Base-by-base conservation (phyloP, 1,140 invertebrate species). In the Scaptomyza montana region DNA sequence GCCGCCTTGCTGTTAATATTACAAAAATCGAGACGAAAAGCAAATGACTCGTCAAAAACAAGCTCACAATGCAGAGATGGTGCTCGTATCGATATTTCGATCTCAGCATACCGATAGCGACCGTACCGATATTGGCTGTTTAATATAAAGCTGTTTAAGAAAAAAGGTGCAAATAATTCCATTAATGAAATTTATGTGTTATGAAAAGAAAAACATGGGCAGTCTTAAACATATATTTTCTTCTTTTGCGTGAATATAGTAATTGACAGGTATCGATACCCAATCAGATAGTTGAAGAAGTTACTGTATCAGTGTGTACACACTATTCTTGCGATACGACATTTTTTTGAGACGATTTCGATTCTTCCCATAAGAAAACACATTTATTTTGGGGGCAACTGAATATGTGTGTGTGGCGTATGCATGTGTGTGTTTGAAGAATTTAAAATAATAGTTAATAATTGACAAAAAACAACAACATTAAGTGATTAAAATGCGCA, bases 11-110 rank as follows among this genome's bases (percentile, higher is more conserved):
- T 55, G 21, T 19, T 36, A 28, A 68, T 61, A 43, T 54, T 55
- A 47, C 25, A 49, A 41, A 77, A 57, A 54, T 45, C 41, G 60
- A 59, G 51, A 43, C 57, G 39, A 80, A 80, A 87, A 57, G 39
- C 33, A 74, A 74, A 84, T 87, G 82, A 87, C 82, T 87, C 72
- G 82, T 82, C 82, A 87, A 87, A 86, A 87, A 87, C 82, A 87
- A 89, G 79, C 47, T 60, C 21, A 53, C n/a, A 3, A 25, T 30
- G 16, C 21, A 41, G 36, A 47, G 53, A 30, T 43, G 30, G 36
- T 30, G 21, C 12, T 56, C 8, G 9, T 47, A 55, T 50, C 59
- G 46, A 69, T 30, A 41, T 6, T 4, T 12, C 13, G 9, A 1
- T 9, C n/a, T 1, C 10, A 54, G 8, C 16, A 2, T 56, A 46